These are phyloP conservation scores for Alectoris magna DNA, from an alignment of 2,797 vertebrate genomes.

Conservation along the genomic window DNA sequence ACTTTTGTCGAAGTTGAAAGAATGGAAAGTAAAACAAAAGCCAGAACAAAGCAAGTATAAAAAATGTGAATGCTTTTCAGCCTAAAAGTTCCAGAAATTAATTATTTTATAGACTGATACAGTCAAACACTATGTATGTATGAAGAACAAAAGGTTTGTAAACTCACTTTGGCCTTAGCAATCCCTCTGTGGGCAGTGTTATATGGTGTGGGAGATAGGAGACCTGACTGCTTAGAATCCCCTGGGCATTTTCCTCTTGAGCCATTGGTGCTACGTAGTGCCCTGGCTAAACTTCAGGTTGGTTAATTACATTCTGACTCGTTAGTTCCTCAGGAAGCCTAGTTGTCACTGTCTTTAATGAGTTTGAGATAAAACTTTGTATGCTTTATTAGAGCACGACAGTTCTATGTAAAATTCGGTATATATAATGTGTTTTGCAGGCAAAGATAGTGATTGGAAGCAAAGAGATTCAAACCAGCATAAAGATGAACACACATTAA, in stretches of 20 bases:
- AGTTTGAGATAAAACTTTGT: neutral
- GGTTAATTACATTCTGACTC: neutral
- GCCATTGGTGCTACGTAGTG: neutral
- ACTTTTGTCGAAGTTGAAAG: constrained; percentile 41
- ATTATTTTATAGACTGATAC: neutral
- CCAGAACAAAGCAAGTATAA: neutral
- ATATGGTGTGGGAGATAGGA: neutral
- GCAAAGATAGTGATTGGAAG: neutral
- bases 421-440: neutral
- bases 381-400: neutral
- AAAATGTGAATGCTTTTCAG: neutral
- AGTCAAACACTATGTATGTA: neutral
- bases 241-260: neutral
- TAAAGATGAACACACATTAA: neutral
- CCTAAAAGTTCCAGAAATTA: neutral
- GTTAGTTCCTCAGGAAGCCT: neutral
- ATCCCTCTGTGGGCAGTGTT: neutral
- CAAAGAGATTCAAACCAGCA: neutral
- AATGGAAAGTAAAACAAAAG: constrained; percentile 28
- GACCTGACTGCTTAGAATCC: neutral
- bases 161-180: neutral
- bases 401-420: neutral
- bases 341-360: neutral
- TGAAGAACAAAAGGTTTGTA: neutral
- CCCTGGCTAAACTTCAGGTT: constrained; percentile 11